Evolutionary conservation across 2,797 vertebrate genomes (phyloP), one percentile per base, ranked within the genome.

Genomic region (Labeo calbasu): DNA sequence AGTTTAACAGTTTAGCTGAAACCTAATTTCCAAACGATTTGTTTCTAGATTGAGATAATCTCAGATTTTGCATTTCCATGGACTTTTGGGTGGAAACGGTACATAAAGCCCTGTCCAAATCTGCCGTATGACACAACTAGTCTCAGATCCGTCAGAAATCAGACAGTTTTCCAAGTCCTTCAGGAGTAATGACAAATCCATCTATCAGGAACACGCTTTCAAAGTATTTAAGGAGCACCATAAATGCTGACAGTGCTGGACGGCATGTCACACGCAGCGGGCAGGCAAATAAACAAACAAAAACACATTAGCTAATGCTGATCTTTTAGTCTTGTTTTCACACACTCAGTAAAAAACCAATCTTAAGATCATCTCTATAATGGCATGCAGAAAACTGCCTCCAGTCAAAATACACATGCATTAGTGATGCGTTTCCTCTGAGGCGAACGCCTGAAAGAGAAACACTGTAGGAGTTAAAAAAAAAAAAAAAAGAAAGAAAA

Each of bases 381-480:
- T 46, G 10, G 3, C 73, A 84, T 81, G 79, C 78, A 69, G 68
- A 84, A 68, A 36, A 80, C 17, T 25, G 17, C 76, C 43, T 92
- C 92, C 93, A 93, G 91, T 90, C 93, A 91, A 77, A 77, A 76
- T 5, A 77, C 40, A 83, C 63, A 83, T 11, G 17, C 72, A 32
- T 77, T 83, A 69, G 91, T 92, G 89, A 91, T 89, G 92, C 90
- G 91, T 78, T 86, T 71, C 88, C 81, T 46, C n/a, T 23, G 51
- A 68, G 63, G 63, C 63, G 13, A 28, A 76, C 10, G 79, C 79
- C 79, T 72, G 23, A 32, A 81, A 53, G 63, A 23, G 48, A 66
- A 79, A 53, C 77, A 81, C n/a, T 28, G 51, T 21, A 46, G 23
- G 2, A 17, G 36, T 71, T 71, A 81, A 57, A 21, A 28, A 59